A percentile compares a stretch with the other conserved stretches of the same genome.
Evolutionary conservation across 2,797 vertebrate genomes (phyloP).

Genomic region (Erpetoichthys calabaricus): DNA sequence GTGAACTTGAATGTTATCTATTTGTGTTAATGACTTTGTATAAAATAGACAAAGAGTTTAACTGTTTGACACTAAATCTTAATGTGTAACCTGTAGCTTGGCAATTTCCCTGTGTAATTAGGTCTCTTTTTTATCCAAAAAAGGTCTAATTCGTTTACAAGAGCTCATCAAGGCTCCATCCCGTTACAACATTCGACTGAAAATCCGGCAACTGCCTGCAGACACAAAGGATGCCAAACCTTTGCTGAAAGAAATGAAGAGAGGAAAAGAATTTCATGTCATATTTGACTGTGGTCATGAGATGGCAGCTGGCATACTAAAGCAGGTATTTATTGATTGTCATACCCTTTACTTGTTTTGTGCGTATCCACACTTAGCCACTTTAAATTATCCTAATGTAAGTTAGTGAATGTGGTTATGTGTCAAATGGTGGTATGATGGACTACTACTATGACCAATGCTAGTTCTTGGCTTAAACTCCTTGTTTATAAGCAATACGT

Average conservation of each 20-base stretch:
- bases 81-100: too few species aligned
- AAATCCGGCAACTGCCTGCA: conserved; percentile 84
- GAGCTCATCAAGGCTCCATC: conserved; percentile 96
- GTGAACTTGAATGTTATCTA: too few species aligned
- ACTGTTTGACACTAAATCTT: too few species aligned
- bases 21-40: too few species aligned
- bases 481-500: too few species aligned
- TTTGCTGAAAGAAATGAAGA: conserved; percentile 93
- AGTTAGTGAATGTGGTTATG: too few species aligned
- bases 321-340: conserved; percentile 63
- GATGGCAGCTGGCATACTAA: conserved; percentile 90
- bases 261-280: conserved; percentile 90
- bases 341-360: too few species aligned
- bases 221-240: conserved; percentile 93
- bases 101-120: too few species aligned
- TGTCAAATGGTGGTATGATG: too few species aligned
- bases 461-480: too few species aligned
- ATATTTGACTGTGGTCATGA: conserved; percentile 95
- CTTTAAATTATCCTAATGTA: conserved; percentile 6
- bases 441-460: too few species aligned
- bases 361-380: conserved; percentile 8
- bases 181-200: conserved; percentile 88
- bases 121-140: conserved; percentile 12
- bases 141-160: conserved; percentile 91
- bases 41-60: too few species aligned